phyloP scores from a whole-genome alignment of 2,113 vertebrate genomes.

The Passer domesticus region DNA sequence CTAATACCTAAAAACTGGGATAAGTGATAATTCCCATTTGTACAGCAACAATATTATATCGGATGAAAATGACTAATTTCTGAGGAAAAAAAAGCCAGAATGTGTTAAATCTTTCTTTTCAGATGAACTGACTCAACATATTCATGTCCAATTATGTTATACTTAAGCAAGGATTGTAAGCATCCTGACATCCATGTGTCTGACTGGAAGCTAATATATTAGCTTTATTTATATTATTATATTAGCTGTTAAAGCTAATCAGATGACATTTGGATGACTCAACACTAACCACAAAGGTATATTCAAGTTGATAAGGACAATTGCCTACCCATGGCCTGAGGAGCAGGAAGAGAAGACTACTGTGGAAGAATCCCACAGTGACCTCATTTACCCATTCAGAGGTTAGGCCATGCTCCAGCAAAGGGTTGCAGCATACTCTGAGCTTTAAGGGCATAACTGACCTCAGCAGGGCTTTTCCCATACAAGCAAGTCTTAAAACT shows the following conservation, averaged over 20 bases:
- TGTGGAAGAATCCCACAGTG: neutral
- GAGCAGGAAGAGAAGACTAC: neutral
- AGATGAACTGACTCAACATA: neutral
- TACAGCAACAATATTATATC: neutral
- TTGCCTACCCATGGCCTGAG: neutral
- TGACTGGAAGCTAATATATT: neutral
- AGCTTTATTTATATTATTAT: neutral
- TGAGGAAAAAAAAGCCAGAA: neutral
- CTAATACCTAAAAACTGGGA: neutral
- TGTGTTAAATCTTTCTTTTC: neutral
- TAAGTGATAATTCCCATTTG: neutral
- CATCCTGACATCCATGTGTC: neutral
- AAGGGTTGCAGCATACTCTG: neutral
- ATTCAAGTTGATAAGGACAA: neutral
- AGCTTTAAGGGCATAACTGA: neutral
- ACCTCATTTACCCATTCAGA: neutral
- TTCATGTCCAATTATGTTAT: neutral
- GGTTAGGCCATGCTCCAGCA: neutral
- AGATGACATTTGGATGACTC: neutral
- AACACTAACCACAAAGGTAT: neutral
- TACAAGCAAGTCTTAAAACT: neutral
- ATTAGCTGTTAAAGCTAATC: neutral
- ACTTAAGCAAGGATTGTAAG: neutral
- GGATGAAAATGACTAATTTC: neutral
- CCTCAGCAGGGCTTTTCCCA: neutral